Base-by-base conservation (phyloP, 2,797 vertebrate species). In the Sebastolobus alascanus region DNA sequence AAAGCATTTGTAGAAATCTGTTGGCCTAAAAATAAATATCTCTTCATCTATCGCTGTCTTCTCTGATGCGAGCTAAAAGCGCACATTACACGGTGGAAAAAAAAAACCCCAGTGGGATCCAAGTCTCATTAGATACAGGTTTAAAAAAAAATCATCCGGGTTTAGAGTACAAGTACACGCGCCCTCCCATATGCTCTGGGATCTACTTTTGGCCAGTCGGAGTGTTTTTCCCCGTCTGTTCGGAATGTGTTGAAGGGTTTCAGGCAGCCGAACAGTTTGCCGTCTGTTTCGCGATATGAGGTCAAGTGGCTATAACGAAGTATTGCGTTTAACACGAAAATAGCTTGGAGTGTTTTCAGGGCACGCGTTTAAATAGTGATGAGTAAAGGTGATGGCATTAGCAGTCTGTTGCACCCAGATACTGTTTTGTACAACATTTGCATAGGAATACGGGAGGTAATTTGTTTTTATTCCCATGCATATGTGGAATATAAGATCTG, bases 181-280 rank as follows among this genome's bases (percentile, higher is more conserved):
- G 13, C 70, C 74, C 52, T 83, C 66, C 83, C 89, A 85, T 91
- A 91, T 92, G 91, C 59, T 90, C 40, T 29, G 86, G 87, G 88
- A 90, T 84, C 73, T 79, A 56, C 76, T 79, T 29, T 83, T 79
- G 86, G 84, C 68, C 82, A 38, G 81, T 75, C 33, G 0, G 69
- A 61, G 65, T 65, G 68, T 37, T 88, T 82, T 65, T 40, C 4
- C 80, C 82, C 38, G 27, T 90, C 88, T 93, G 89, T 84, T 88
- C 33, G 5, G 40, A 67, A 59, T 67, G 27, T 77, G 77, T 70
- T 29, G 8, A 77, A 83, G 67, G 52, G 55, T 85, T 75, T 54
- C 3, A 59, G 66, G 55, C 64, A 29, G 82, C 5, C 31, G 25
- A 73, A 73, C 68, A 66, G 27, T 76, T 77, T 50, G 56, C 84